phyloP scores from a whole-genome alignment of 2,797 vertebrate genomes.

The Dendrocincla fuliginosa region DNA sequence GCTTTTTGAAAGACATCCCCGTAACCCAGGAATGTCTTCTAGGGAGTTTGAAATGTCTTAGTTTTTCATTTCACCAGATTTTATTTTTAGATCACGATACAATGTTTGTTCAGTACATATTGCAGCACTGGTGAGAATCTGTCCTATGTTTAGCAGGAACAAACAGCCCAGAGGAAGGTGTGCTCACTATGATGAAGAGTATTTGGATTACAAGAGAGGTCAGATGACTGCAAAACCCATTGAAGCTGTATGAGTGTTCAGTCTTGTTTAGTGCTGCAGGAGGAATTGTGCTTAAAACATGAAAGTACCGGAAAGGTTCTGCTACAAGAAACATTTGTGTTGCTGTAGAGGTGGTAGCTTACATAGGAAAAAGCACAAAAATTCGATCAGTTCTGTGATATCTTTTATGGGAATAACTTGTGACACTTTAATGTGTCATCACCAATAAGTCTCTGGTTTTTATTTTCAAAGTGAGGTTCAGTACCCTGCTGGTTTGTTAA shows the following conservation, averaged over 20 bases:
- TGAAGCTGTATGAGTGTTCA: background rate
- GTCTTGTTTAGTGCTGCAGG: background rate
- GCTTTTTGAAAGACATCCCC: background rate
- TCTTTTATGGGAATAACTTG: background rate
- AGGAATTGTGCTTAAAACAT: background rate
- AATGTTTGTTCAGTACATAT: constrained; percentile 51
- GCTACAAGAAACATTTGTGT: background rate
- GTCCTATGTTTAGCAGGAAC: constrained; percentile 55
- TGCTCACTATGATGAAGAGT: background rate
- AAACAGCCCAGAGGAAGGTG: constrained; percentile 53
- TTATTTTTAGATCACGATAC: constrained; percentile 24
- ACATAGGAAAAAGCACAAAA: background rate
- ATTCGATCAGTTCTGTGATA: background rate
- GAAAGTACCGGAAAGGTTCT: background rate
- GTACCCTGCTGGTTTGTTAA: background rate
- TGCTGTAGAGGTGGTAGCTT: background rate
- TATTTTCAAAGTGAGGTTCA: constrained; percentile 34
- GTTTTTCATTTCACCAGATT: constrained; percentile 22
- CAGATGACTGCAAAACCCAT: constrained; percentile 6
- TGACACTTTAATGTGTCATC: constrained; percentile 8
- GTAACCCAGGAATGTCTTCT: constrained; percentile 33
- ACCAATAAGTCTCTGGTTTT: constrained; percentile 7
- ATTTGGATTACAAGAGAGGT: constrained; percentile 40
- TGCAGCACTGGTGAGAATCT: constrained; percentile 31
- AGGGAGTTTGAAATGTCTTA: background rate